Conservation (phyloP, 2,888 invertebrate species). For the Drosophila bunnanda region DNA sequence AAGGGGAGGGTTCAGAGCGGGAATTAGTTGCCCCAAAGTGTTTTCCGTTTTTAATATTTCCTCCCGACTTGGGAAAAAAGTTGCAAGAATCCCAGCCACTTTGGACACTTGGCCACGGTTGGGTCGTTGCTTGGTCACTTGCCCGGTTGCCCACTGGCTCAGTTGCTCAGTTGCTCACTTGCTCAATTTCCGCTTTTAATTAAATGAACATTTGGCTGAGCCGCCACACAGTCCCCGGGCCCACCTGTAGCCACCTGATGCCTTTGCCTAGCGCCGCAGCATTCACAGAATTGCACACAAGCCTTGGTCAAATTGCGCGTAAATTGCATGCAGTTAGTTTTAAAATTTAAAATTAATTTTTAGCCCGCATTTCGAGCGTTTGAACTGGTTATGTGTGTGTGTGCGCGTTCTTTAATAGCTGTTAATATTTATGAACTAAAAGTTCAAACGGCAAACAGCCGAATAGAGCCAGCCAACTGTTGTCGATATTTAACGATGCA, state of each 20-base stretch:
- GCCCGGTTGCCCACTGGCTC: slow-evolving; percentile 11
- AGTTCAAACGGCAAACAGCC: slow-evolving; percentile 48
- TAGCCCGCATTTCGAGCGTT: slow-evolving; percentile 28
- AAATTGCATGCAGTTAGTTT: slow-evolving; percentile 64
- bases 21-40: slow-evolving; percentile 78
- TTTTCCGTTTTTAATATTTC: slow-evolving; percentile 80
- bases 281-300: slow-evolving; percentile 15
- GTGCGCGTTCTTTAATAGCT: slow-evolving; percentile 66
- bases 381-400: slow-evolving; percentile 23
- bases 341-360: slow-evolving; percentile 76
- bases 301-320: slow-evolving; percentile 61
- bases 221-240: slow-evolving; percentile 9
- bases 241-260: slow-evolving; percentile 50
- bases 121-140: slow-evolving; percentile 35
- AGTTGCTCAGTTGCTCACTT: slow-evolving; percentile 59
- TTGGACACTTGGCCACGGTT: slow-evolving; percentile 59
- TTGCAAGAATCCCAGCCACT: slow-evolving; percentile 56
- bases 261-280: slow-evolving; percentile 6
- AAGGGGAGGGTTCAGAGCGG: slow-evolving; percentile 8
- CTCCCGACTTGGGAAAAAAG: slow-evolving; percentile 64
- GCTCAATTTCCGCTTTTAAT: slow-evolving; percentile 81
- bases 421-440: slow-evolving; percentile 76
- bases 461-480: slow-evolving; percentile 34
- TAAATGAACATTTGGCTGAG: slow-evolving; percentile 72
- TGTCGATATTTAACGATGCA: slow-evolving; percentile 74